Evolutionary conservation across 2,113 vertebrate genomes (phyloP).

Genomic region (Pseudorhombus dupliciocellatus): DNA sequence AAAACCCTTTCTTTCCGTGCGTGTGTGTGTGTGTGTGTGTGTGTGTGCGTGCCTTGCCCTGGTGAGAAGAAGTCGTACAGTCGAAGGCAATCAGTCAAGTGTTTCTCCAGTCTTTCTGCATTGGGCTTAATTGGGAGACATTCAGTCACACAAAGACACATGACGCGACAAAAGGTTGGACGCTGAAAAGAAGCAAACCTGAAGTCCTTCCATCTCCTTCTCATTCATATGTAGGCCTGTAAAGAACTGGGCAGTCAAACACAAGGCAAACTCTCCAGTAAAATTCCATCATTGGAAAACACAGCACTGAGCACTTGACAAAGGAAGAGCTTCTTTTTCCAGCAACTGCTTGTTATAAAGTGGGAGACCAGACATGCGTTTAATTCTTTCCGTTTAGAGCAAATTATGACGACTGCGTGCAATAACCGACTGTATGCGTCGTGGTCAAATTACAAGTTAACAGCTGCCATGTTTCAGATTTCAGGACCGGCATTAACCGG

Average conservation of each 20-base stretch:
- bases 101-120: constrained; percentile 71
- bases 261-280: constrained; percentile 69
- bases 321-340: constrained; percentile 54
- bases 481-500: neutral
- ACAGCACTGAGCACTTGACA: constrained; percentile 44
- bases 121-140: constrained; percentile 78
- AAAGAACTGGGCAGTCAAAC: constrained; percentile 65
- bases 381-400: constrained; percentile 26
- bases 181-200: constrained; percentile 71
- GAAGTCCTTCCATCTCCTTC: constrained; percentile 72
- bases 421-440: neutral
- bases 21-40: constrained; percentile 14
- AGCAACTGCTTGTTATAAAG: constrained; percentile 45
- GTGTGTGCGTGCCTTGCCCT: constrained; percentile 24
- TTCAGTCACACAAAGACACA: constrained; percentile 68
- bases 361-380: constrained; percentile 32
- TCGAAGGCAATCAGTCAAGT: constrained; percentile 74
- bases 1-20: constrained; percentile 22
- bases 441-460: constrained; percentile 4
- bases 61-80: constrained; percentile 65
- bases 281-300: constrained; percentile 71
- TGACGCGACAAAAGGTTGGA: constrained; percentile 75
- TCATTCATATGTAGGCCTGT: constrained; percentile 48
- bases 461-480: constrained; percentile 1
- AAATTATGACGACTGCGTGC: constrained; percentile 5